A percentile compares a stretch with the other conserved stretches of the same genome.
Evolutionary conservation across 2,797 vertebrate genomes (phyloP).

Genomic region (Melanotaenia nigrans): DNA sequence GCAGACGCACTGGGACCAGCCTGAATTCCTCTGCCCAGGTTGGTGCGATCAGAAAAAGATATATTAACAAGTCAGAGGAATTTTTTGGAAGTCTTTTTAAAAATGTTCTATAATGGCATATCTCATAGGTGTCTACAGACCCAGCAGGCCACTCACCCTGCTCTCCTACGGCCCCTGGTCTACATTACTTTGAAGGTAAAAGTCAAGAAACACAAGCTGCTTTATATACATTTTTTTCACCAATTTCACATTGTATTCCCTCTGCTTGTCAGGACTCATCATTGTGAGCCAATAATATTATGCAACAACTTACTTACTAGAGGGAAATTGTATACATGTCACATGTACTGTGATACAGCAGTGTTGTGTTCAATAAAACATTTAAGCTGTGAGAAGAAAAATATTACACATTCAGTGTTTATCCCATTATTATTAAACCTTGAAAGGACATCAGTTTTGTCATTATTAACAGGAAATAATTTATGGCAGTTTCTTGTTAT

Average conservation of each 20-base stretch:
- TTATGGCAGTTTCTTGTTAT: background rate
- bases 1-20: constrained; percentile 56
- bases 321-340: background rate
- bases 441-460: background rate
- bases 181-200: constrained; percentile 94
- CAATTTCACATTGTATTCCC: background rate
- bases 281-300: background rate
- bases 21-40: constrained; percentile 70
- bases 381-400: background rate
- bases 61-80: background rate
- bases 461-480: background rate
- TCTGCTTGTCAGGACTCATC: background rate
- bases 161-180: constrained; percentile 87
- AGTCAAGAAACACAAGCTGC: background rate
- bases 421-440: background rate
- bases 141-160: constrained; percentile 86
- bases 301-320: constrained; percentile 6
- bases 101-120: constrained; percentile 25
- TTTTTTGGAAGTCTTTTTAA: background rate
- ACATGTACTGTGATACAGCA: background rate
- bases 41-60: constrained; percentile 22
- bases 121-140: constrained; percentile 88
- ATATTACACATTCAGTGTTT: background rate
- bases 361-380: background rate
- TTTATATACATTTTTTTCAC: constrained; percentile 7